phyloP scores from a whole-genome alignment of 2,797 vertebrate genomes.

The Salmo trutta region DNA sequence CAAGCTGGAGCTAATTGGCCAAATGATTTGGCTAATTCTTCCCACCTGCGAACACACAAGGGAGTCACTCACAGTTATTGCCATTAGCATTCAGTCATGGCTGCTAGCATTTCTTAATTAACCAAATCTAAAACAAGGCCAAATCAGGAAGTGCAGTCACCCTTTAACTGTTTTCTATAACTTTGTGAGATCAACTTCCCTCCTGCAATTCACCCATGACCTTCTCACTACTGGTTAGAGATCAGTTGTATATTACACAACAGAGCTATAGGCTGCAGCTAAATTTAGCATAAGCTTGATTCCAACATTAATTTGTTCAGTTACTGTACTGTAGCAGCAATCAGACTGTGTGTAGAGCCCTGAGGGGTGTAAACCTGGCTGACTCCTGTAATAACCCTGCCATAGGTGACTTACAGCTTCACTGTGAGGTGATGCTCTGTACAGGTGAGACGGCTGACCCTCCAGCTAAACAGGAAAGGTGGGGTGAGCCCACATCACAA shows the following conservation, averaged over 20 bases:
- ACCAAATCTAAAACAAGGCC: too few relatives aligned
- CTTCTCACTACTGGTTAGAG: not conserved
- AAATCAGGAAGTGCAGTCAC: conserved; percentile 35
- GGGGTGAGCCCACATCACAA: not conserved
- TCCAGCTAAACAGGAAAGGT: not conserved
- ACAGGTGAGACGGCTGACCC: not conserved
- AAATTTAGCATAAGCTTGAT: not conserved
- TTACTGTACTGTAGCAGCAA: not conserved
- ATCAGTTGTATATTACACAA: not conserved
- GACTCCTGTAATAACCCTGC: not conserved
- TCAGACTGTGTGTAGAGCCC: not conserved
- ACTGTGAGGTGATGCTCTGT: not conserved
- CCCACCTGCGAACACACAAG: too few relatives aligned
- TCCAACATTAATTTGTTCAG: not conserved
- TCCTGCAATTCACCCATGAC: too few relatives aligned
- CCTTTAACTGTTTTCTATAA: conserved; percentile 43
- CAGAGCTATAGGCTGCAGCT: not conserved
- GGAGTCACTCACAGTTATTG: too few relatives aligned
- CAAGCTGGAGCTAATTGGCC: too few relatives aligned
- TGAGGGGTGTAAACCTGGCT: not conserved
- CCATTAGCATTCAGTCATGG: too few relatives aligned
- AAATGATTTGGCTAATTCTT: too few relatives aligned
- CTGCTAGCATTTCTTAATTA: too few relatives aligned
- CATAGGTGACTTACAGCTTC: not conserved
- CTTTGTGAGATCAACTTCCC: not conserved